Base-by-base conservation (phyloP, 2,797 vertebrate genomes). In the Danio albolineatus region DNA sequence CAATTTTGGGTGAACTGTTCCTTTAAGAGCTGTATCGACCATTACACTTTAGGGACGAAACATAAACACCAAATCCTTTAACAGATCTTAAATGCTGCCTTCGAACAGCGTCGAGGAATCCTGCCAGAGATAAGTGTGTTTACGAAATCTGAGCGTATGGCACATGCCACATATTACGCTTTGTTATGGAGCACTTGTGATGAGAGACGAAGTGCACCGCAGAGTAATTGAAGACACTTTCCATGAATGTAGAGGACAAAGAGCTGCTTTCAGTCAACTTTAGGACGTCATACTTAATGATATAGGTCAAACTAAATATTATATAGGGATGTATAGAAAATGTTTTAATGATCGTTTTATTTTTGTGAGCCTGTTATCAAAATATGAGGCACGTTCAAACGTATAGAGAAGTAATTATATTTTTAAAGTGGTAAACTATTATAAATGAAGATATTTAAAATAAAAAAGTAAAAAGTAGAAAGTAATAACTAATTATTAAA, bases 181-280 rank as follows among this genome's bases (percentile, higher is more conserved):
- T 12, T 10, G 48, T 51, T 7, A 16, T 10, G 0, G 7, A 69
- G 21, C 66, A 38, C 48, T 51, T n/a, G 8, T 17, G 43, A 67
- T 36, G 65, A 67, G 65, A 48, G 48, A 49, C 51, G 48, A 36
- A 36, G 48, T 13, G 28, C 16, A 39, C 28, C 10, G 39, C 66
- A 10, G 36, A 8, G 10, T 53, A 51, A 53, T 10, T 36, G 8
- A 70, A 53, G 49, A 70, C 5, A 53, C 8, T 38, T 70, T 54
- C 3, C 28, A 53, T 38, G 28, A 69, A 12, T 8, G 13, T 48
- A 39, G 28, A 6, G 3, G 51, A n/a, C 49, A 44, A 44, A 65
- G 39, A 65, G 41, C 17, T 65, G 17, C 62, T 13, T 65, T 19
- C 13, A 67, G 44, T 67, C 21, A 49, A 67, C 46, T 19, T 48